Percentiles rank a stretch among this genome's conserved stretches.
Evolutionary conservation across 2,888 invertebrate genomes (phyloP).

Genomic region (Pheosia tremula): DNA sequence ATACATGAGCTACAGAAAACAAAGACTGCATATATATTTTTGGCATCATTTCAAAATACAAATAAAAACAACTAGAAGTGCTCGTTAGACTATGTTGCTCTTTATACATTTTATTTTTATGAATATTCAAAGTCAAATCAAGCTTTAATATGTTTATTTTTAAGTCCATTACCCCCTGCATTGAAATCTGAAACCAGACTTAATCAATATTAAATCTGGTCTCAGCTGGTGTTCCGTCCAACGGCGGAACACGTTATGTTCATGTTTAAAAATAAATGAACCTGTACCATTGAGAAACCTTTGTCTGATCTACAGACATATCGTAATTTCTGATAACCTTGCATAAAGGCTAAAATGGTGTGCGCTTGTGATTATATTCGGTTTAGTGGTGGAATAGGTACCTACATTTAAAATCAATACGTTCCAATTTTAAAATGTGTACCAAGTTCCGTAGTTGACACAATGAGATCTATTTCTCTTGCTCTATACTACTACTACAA

Average conservation of each 20-base stretch:
- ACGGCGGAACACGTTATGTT: neutral
- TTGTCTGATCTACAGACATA: neutral
- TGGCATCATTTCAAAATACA: slow-evolving; percentile 5
- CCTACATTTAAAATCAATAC: too few relatives aligned
- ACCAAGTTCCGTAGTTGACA: too few relatives aligned
- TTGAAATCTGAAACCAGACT: slow-evolving; percentile 2
- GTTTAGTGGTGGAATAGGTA: neutral
- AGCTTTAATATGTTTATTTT: neutral
- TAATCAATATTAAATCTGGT: neutral
- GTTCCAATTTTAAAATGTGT: too few relatives aligned
- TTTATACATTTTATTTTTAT: too few relatives aligned
- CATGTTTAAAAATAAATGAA: slow-evolving; percentile 5
- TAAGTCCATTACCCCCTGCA: neutral
- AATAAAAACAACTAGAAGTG: neutral
- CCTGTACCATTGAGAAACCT: neutral
- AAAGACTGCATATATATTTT: neutral
- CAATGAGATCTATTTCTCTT: too few relatives aligned
- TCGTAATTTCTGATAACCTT: neutral
- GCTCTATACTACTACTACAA: too few relatives aligned
- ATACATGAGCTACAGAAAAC: neutral
- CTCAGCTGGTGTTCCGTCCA: too few relatives aligned
- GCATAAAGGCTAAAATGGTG: neutral
- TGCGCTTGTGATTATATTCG: neutral
- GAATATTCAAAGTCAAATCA: neutral
- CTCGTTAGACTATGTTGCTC: too few relatives aligned